These are phyloP conservation scores for Desmophyllum pertusum DNA, from an alignment of 92 coral and sea anemone species.

Conservation along the genomic window DNA sequence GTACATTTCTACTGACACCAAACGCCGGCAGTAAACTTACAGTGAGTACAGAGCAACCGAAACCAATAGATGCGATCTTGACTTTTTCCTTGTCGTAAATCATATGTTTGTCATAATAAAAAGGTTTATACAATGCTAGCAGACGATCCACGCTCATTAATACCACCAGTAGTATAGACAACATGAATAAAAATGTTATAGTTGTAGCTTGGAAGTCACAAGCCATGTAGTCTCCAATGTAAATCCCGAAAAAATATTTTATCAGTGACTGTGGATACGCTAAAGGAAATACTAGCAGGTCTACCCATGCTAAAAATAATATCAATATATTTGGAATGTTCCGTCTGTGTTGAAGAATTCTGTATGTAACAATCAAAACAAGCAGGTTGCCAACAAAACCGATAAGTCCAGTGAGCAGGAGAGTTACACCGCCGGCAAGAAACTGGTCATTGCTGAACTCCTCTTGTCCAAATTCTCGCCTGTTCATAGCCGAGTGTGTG, in stretches of 20 bases:
- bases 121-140: constrained; percentile 83
- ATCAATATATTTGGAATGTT: constrained; percentile 88
- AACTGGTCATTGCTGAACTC: constrained; percentile 82
- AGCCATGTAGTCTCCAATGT: constrained; percentile 78
- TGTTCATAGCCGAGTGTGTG: constrained; percentile 55
- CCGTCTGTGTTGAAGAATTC: constrained; percentile 84
- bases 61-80: constrained; percentile 66
- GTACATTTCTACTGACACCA: constrained; percentile 86
- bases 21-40: constrained; percentile 84
- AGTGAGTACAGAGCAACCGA: constrained; percentile 71
- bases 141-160: constrained; percentile 91
- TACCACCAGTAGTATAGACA: constrained; percentile 77
- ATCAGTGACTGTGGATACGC: constrained; percentile 89
- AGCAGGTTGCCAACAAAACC: constrained; percentile 82
- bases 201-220: constrained; percentile 91
- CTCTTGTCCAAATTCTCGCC: constrained; percentile 80
- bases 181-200: constrained; percentile 68
- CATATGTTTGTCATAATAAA: constrained; percentile 80
- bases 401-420: constrained; percentile 69
- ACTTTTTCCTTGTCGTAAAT: constrained; percentile 84
- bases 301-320: constrained; percentile 84
- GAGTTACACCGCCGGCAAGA: constrained; percentile 84
- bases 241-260: constrained; percentile 78
- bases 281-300: constrained; percentile 77
- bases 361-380: constrained; percentile 71